Conservation (phyloP, 2,888 invertebrate species). For the Eristalis arbustorum region DNA sequence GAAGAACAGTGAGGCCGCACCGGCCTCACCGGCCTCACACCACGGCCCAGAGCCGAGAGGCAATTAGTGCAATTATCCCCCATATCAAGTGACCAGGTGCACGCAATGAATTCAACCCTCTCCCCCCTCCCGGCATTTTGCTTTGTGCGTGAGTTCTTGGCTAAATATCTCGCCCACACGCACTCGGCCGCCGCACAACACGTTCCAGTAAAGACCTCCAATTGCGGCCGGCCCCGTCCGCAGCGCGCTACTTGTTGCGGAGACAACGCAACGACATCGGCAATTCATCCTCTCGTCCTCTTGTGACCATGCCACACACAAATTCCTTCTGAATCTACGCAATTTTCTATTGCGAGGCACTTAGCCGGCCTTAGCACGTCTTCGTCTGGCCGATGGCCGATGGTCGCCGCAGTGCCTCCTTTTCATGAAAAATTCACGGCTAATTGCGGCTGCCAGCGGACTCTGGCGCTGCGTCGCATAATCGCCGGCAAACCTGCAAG, state of each 20-base stretch:
- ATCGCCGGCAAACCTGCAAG: conserved; percentile 35
- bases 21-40: not conserved
- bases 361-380: conserved; percentile 10
- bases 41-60: not conserved
- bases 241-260: not conserved
- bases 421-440: conserved; percentile 59
- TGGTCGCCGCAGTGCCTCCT: not conserved
- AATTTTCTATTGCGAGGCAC: conserved; percentile 38
- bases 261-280: not conserved
- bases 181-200: conserved; percentile 16
- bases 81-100: not conserved
- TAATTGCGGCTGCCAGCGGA: conserved; percentile 51
- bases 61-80: not conserved
- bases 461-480: conserved; percentile 31
- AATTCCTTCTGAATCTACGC: conserved; percentile 17
- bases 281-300: conserved; percentile 3
- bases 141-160: conserved; percentile 40
- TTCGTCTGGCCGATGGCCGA: not conserved
- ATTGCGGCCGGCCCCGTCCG: not conserved
- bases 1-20: not conserved
- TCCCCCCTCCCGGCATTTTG: too few relatives aligned
- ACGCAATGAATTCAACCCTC: not conserved
- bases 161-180: conserved; percentile 22
- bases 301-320: conserved; percentile 20
- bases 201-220: conserved; percentile 19